Conservation (phyloP, 92 coral and sea anemone species). For the Bergia puertoricense region DNA sequence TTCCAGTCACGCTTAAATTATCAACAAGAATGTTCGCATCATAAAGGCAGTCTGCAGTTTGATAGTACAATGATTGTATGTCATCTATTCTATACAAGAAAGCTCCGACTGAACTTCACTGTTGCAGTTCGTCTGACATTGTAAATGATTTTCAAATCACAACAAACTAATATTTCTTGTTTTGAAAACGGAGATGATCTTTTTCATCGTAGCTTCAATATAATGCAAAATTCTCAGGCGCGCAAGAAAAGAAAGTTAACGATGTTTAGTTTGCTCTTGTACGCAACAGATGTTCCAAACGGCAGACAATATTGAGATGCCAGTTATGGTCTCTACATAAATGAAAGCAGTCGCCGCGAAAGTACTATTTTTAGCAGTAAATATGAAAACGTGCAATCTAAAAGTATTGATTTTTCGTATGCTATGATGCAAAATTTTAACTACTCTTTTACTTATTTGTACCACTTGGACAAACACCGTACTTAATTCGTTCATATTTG, state of each 20-base stretch:
- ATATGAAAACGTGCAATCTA: background rate
- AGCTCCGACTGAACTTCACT: background rate
- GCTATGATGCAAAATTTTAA: background rate
- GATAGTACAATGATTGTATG: background rate
- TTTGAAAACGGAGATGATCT: background rate
- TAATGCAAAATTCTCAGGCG: background rate
- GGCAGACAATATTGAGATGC: background rate
- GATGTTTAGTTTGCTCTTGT: background rate
- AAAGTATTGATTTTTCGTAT: background rate
- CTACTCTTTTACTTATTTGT: background rate
- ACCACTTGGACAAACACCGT: background rate
- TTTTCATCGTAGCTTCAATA: background rate
- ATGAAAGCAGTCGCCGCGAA: background rate
- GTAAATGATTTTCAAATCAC: background rate
- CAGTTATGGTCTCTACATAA: background rate
- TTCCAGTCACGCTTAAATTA: background rate
- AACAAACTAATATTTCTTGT: background rate
- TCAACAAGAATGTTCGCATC: background rate
- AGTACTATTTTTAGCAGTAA: background rate
- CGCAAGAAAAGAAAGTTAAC: background rate
- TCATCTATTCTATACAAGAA: background rate
- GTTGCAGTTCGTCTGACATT: background rate
- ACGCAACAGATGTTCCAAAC: background rate
- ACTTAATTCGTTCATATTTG: background rate
- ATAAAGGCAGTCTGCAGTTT: background rate